phyloP scores from a whole-genome alignment of 1,140 invertebrate genomes.

The Trachymyrmex cornetzi region DNA sequence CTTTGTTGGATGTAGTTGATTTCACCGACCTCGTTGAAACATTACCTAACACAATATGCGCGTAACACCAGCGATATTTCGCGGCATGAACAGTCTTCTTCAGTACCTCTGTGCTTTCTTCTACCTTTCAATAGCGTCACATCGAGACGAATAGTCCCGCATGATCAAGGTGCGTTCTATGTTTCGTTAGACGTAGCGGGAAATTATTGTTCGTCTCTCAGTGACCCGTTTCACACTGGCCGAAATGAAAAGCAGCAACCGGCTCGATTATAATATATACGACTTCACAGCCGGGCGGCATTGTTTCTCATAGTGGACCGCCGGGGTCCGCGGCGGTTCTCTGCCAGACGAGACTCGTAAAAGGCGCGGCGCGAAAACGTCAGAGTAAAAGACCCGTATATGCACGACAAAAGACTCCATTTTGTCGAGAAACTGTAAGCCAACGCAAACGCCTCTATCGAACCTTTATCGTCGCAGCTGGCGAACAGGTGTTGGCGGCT shows the following conservation, averaged over 20 bases:
- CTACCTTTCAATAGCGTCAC: slow-evolving; percentile 13
- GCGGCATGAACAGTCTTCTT: neutral
- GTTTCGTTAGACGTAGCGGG: neutral
- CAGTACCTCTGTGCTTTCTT: slow-evolving; percentile 8
- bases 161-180: slow-evolving; percentile 17
- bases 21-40: neutral
- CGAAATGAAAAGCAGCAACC: slow-evolving; percentile 66
- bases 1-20: neutral
- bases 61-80: neutral
- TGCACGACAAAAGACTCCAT: slow-evolving; percentile 63
- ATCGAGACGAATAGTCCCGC: slow-evolving; percentile 24
- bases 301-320: slow-evolving; percentile 63
- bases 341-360: slow-evolving; percentile 59
- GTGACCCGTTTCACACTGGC: slow-evolving; percentile 26
- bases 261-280: slow-evolving; percentile 52
- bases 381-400: slow-evolving; percentile 41
- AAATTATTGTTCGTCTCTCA: slow-evolving; percentile 52
- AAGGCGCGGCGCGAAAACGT: slow-evolving; percentile 52
- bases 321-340: slow-evolving; percentile 57
- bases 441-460: slow-evolving; percentile 61
- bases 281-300: slow-evolving; percentile 41
- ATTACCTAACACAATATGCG: neutral
- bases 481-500: slow-evolving; percentile 81
- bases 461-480: slow-evolving; percentile 81
- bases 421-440: slow-evolving; percentile 55